A percentile compares a stretch with the other conserved stretches of the same genome.
Evolutionary conservation across 2,888 invertebrate genomes (phyloP).

Genomic region (Rotaria macrura): DNA sequence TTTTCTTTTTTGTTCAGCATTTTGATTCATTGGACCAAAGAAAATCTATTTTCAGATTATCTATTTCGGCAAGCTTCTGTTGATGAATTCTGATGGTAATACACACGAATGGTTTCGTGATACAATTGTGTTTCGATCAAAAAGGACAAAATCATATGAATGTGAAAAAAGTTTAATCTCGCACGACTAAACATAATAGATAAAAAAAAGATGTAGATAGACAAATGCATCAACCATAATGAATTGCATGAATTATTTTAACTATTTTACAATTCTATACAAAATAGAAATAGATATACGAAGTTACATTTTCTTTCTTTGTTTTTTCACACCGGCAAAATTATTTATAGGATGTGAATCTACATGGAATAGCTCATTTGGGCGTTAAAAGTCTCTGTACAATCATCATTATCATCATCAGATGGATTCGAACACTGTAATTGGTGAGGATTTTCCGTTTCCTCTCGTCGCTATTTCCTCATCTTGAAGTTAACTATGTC

Average conservation of each 20-base stretch:
- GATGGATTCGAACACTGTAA: neutral
- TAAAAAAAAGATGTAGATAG: neutral
- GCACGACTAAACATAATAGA: neutral
- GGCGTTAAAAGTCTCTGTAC: neutral
- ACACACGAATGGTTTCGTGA: neutral
- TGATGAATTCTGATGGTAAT: neutral
- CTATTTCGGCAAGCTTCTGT: neutral
- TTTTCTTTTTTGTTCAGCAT: neutral
- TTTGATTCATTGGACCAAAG: neutral
- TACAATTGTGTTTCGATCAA: neutral
- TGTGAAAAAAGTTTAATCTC: neutral
- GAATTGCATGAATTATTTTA: neutral
- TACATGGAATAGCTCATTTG: neutral
- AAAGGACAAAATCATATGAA: neutral
- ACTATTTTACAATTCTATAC: neutral
- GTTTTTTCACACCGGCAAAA: neutral
- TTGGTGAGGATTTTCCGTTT: constrained; percentile 8
- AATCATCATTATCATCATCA: constrained; percentile 12
- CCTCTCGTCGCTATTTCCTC: neutral
- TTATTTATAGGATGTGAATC: neutral
- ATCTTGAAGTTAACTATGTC: neutral
- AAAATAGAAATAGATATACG: neutral
- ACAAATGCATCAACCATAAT: neutral
- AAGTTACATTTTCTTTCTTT: neutral
- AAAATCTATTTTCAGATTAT: neutral